Evolutionary conservation across 2,888 invertebrate genomes (phyloP).

Genomic region (Netelia melanura): DNA sequence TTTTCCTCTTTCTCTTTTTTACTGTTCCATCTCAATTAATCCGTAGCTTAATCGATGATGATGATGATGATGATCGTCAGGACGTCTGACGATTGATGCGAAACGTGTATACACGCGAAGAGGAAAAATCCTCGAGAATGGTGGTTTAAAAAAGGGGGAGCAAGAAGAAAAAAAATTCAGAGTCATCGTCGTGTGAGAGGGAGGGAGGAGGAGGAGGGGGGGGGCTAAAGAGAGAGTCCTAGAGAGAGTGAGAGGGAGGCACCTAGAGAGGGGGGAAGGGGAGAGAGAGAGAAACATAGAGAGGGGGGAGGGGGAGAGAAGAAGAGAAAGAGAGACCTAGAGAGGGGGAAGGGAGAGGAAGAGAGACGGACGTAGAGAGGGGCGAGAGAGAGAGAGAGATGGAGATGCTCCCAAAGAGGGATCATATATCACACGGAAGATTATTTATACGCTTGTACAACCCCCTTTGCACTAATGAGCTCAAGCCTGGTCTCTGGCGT

Average conservation of each 20-base stretch:
- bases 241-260: not conserved
- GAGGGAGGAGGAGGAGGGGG: not conserved
- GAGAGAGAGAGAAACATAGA: not conserved
- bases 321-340: conserved; percentile 4
- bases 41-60: conserved; percentile 47
- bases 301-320: not conserved
- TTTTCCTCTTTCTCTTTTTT: conserved; percentile 20
- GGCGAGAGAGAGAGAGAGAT: conserved; percentile 22
- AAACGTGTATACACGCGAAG: not conserved
- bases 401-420: conserved; percentile 50
- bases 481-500: conserved; percentile 56
- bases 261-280: not conserved
- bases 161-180: conserved; percentile 14
- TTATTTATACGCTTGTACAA: conserved; percentile 69
- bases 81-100: not conserved
- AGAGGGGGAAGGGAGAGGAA: not conserved
- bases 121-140: conserved; percentile 16
- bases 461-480: conserved; percentile 68
- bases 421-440: conserved; percentile 68
- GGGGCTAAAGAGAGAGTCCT: not conserved
- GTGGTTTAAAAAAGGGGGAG: conserved; percentile 1
- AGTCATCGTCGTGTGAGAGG: conserved; percentile 47
- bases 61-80: conserved; percentile 19
- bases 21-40: conserved; percentile 21
- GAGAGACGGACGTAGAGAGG: conserved; percentile 38